Conservation (phyloP, 1,140 invertebrate species). For the Stenopsyche tienmushanensis region DNA sequence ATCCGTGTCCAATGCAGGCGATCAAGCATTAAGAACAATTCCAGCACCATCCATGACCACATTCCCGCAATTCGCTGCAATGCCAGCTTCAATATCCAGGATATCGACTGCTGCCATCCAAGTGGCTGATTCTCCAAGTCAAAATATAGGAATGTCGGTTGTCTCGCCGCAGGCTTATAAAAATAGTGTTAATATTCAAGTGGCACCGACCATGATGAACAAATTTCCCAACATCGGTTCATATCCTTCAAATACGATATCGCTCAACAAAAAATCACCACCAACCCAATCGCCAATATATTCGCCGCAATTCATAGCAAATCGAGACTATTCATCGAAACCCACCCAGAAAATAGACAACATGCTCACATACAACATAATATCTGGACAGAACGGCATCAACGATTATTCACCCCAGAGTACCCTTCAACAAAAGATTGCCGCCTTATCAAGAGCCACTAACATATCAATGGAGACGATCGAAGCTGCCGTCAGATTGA, state of each 20-base stretch:
- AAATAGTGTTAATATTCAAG: conserved; percentile 42
- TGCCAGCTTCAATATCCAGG: conserved; percentile 55
- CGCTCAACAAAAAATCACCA: conserved; percentile 45
- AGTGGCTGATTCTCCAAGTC: conserved; percentile 47
- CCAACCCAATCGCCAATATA: conserved; percentile 19
- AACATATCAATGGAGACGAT: conserved; percentile 74
- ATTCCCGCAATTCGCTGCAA: conserved; percentile 51
- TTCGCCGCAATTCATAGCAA: conserved; percentile 33
- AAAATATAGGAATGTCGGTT: conserved; percentile 48
- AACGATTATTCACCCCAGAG: conserved; percentile 47
- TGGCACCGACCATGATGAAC: conserved; percentile 41
- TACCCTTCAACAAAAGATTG: conserved; percentile 50
- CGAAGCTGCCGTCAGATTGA: conserved; percentile 67
- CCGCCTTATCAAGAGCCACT: conserved; percentile 60
- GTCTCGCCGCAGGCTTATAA: conserved; percentile 49
- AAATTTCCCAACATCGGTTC: conserved; percentile 41
- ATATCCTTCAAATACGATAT: conserved; percentile 39
- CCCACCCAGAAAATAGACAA: conserved; percentile 52
- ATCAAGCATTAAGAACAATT: conserved; percentile 44
- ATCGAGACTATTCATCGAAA: too few species aligned
- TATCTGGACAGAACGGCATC: conserved; percentile 49
- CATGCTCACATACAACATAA: conserved; percentile 49
- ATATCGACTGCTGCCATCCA: conserved; percentile 47
- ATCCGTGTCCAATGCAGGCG: conserved; percentile 8
- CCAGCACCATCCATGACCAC: conserved; percentile 44